phyloP scores from a whole-genome alignment of 2,113 vertebrate genomes.

The human (Homo sapiens) region DNA sequence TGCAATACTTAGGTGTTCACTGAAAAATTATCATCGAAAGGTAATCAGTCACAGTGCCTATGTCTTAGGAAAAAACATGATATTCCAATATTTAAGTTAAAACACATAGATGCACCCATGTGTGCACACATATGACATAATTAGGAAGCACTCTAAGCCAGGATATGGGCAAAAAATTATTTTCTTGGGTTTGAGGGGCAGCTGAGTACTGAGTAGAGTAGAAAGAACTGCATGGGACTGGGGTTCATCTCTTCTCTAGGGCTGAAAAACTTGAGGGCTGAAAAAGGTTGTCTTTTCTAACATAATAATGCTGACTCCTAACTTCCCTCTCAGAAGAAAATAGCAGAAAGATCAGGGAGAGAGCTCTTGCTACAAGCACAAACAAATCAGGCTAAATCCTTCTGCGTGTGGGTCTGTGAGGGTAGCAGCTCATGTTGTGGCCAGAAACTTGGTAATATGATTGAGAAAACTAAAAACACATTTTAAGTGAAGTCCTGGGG shows the following conservation, averaged over 20 bases:
- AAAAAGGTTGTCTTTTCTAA: neutral
- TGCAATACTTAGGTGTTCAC: neutral
- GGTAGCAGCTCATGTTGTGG: slow-evolving; percentile 29
- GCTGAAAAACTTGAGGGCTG: neutral
- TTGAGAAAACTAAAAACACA: slow-evolving; percentile 76
- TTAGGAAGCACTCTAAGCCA: neutral
- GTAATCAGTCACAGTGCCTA: neutral
- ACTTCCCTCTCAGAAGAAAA: neutral
- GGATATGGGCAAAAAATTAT: neutral
- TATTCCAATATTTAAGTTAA: neutral
- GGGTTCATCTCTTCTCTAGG: neutral
- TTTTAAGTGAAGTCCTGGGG: slow-evolving; percentile 48
- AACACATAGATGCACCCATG: neutral
- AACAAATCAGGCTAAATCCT: slow-evolving; percentile 5
- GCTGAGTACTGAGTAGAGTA: neutral
- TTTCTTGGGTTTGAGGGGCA: neutral
- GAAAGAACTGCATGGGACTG: neutral
- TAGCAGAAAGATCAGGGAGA: neutral
- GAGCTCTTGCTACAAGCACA: neutral
- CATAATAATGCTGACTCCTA: neutral
- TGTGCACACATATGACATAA: neutral
- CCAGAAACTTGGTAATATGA: slow-evolving; percentile 64
- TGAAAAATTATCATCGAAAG: neutral
- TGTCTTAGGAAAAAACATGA: neutral
- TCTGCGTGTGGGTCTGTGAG: neutral